A percentile compares a stretch with the other conserved stretches of the same genome.
Evolutionary conservation across 2,888 invertebrate genomes (phyloP).

Genomic region (Tenodera sinensis): DNA sequence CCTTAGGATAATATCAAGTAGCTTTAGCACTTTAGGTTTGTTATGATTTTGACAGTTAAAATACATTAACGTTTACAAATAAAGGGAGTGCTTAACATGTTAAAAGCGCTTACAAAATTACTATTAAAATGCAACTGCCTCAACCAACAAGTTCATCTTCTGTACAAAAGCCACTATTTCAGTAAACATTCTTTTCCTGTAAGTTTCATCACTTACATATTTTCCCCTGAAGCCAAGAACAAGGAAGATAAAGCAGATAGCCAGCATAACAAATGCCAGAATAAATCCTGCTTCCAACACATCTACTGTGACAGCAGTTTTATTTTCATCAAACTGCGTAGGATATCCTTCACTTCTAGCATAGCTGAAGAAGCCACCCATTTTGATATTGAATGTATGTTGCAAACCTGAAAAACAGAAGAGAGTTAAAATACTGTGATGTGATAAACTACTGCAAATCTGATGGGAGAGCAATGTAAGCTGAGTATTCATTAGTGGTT

Average conservation of each 20-base stretch:
- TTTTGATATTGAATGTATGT: neutral
- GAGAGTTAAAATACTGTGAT: neutral
- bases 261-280: constrained; percentile 44
- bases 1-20: too few species aligned
- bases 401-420: neutral
- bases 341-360: constrained; percentile 43
- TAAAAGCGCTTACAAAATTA: too few species aligned
- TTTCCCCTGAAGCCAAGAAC: constrained; percentile 40
- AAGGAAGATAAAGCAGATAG: constrained; percentile 42
- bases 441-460: neutral
- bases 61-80: too few species aligned
- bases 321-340: constrained; percentile 42
- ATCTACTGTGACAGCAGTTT: constrained; percentile 47
- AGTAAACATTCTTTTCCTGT: neutral
- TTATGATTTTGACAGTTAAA: too few species aligned
- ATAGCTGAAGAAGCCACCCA: constrained; percentile 8
- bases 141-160: too few species aligned
- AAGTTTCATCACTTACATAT: constrained; percentile 33
- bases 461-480: neutral
- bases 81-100: too few species aligned
- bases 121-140: too few species aligned
- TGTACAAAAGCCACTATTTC: neutral
- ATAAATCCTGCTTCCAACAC: constrained; percentile 48
- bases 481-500: too few species aligned
- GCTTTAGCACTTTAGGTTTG: too few species aligned